These are phyloP conservation scores for Sipha maydis DNA, from an alignment of 2,888 invertebrate genomes.

Conservation along the genomic window DNA sequence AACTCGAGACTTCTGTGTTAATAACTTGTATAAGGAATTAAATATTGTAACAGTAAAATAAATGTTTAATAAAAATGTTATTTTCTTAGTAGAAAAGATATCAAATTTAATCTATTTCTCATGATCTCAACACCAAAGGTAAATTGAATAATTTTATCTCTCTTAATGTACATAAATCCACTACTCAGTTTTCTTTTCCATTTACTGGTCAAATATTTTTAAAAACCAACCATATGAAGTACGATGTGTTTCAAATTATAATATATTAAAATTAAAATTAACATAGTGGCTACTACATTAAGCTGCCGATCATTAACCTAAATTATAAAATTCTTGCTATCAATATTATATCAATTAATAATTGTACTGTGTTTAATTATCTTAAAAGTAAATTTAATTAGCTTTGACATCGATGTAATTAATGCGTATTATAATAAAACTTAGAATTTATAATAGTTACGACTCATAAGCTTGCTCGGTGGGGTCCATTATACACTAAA, in stretches of 20 bases:
- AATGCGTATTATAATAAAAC: no score
- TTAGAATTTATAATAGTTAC: no score
- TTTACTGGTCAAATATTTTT: not conserved
- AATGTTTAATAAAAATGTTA: not conserved
- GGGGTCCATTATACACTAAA: no score
- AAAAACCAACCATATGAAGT: not conserved
- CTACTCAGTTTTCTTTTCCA: not conserved
- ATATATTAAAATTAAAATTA: no score
- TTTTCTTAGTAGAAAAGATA: not conserved
- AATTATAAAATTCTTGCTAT: not conserved
- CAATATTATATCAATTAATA: no score
- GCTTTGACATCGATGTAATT: no score
- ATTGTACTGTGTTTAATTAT: no score
- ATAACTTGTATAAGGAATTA: no score
- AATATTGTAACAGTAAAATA: not conserved
- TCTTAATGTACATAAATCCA: not conserved
- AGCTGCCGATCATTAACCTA: not conserved
- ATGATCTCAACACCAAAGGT: not conserved
- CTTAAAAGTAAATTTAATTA: no score
- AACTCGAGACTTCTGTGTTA: no score
- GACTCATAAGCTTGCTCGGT: no score
- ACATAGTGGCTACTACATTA: not conserved
- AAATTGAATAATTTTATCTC: not conserved
- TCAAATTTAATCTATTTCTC: not conserved
- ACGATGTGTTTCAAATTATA: not conserved